Conservation (phyloP, 2,888 invertebrate species). For the Odontomyia ornata region DNA sequence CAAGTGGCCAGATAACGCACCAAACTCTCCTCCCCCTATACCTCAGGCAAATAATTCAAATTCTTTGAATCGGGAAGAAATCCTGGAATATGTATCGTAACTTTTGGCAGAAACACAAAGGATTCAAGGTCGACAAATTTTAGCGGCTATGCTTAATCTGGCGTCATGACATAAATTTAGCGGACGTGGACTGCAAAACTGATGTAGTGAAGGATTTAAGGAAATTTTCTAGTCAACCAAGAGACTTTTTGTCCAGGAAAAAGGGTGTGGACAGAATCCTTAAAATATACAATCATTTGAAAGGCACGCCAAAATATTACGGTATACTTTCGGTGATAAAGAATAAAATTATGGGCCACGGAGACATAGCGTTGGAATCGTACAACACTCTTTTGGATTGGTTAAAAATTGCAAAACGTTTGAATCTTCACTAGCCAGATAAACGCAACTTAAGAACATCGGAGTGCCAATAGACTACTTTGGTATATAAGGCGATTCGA, state of each 20-base stretch:
- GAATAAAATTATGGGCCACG: constrained; percentile 47
- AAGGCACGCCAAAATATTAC: constrained; percentile 12
- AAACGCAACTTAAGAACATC: no score
- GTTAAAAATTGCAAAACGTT: not conserved
- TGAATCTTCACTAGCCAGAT: not conserved
- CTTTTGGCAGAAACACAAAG: no score
- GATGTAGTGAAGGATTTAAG: constrained; percentile 15
- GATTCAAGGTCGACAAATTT: no score
- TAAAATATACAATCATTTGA: constrained; percentile 6
- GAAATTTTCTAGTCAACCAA: constrained; percentile 13
- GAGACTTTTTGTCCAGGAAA: not conserved
- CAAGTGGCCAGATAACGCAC: no score
- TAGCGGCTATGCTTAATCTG: no score
- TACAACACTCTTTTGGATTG: not conserved
- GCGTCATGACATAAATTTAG: not conserved
- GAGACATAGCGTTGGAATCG: constrained; percentile 45
- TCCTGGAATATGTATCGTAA: no score
- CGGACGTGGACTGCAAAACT: not conserved
- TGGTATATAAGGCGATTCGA: no score
- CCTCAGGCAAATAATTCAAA: no score
- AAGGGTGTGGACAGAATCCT: constrained; percentile 25
- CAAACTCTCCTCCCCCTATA: no score
- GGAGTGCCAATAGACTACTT: no score
- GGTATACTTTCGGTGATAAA: constrained; percentile 38
- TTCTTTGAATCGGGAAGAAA: no score